Evolutionary conservation across 2,888 invertebrate genomes (phyloP).

Genomic region (Xestia c-nigrum): DNA sequence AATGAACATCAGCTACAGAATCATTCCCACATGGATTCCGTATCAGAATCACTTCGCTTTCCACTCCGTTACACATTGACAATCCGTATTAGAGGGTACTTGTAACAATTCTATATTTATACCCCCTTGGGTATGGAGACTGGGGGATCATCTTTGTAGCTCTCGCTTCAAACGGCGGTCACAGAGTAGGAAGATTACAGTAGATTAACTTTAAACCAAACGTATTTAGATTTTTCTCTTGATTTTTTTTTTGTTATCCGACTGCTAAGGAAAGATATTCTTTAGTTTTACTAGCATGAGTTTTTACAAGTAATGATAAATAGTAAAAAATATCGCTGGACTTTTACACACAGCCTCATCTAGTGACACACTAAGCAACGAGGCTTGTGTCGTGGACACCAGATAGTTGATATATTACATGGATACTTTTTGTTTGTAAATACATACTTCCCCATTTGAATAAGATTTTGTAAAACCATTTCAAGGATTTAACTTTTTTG

Average conservation of each 20-base stretch:
- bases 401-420: no score
- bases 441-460: no score
- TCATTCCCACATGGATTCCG: conserved; percentile 20
- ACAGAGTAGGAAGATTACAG: not conserved
- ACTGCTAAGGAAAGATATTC: no score
- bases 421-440: no score
- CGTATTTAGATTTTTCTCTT: not conserved
- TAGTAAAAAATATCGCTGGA: no score
- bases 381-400: no score
- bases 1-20: conserved; percentile 46
- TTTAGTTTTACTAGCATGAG: no score
- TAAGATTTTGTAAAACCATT: no score
- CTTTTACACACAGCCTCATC: no score
- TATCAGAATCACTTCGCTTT: conserved; percentile 49
- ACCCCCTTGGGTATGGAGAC: conserved; percentile 68
- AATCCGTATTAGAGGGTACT: conserved; percentile 52
- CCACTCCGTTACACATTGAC: conserved; percentile 41
- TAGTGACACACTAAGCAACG: no score
- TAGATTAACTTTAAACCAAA: conserved; percentile 4
- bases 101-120: conserved; percentile 66
- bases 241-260: not conserved
- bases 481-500: no score
- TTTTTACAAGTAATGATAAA: no score
- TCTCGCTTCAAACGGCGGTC: conserved; percentile 60
- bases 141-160: conserved; percentile 77